A percentile compares a stretch with the other conserved stretches of the same genome.
phyloP scores from a whole-genome alignment of 2,888 invertebrate genomes.

The Plagodis dolabraria region DNA sequence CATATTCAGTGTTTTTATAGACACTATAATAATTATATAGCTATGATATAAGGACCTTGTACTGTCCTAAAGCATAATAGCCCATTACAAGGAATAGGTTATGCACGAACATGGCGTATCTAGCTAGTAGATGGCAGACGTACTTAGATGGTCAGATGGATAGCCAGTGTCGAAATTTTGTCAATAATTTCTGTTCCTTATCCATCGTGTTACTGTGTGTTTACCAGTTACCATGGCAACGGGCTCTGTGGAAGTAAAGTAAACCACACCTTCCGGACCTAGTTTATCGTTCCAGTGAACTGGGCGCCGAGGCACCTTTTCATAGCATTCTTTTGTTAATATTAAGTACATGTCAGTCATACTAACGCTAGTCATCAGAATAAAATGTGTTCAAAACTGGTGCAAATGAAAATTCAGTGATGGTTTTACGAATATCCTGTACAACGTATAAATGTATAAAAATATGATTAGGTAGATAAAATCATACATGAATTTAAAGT shows the following conservation, averaged over 20 bases:
- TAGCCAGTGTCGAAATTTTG: conserved; percentile 60
- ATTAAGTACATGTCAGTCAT: conserved; percentile 3
- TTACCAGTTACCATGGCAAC: conserved; percentile 68
- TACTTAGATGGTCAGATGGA: conserved; percentile 32
- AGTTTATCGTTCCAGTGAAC: conserved; percentile 58
- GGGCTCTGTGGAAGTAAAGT: conserved; percentile 59
- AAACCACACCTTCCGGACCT: conserved; percentile 73
- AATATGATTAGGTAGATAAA: no score
- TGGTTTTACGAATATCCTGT: neutral
- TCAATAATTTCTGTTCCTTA: conserved; percentile 68
- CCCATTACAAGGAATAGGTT: no score
- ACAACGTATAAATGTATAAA: no score
- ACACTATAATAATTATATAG: no score
- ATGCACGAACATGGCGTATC: neutral
- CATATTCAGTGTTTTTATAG: no score
- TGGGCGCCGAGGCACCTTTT: conserved; percentile 38
- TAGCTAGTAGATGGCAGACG: neutral
- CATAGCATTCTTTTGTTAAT: conserved; percentile 25
- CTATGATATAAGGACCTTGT: no score
- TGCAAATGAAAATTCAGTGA: neutral
- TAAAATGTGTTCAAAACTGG: conserved; percentile 16
- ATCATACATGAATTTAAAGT: no score
- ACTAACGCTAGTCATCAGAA: conserved; percentile 12
- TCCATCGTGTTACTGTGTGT: conserved; percentile 63
- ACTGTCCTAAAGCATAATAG: no score